Percentiles rank a stretch among this genome's conserved stretches.
phyloP scores from a whole-genome alignment of 1,140 invertebrate genomes.

The Ips typographus region DNA sequence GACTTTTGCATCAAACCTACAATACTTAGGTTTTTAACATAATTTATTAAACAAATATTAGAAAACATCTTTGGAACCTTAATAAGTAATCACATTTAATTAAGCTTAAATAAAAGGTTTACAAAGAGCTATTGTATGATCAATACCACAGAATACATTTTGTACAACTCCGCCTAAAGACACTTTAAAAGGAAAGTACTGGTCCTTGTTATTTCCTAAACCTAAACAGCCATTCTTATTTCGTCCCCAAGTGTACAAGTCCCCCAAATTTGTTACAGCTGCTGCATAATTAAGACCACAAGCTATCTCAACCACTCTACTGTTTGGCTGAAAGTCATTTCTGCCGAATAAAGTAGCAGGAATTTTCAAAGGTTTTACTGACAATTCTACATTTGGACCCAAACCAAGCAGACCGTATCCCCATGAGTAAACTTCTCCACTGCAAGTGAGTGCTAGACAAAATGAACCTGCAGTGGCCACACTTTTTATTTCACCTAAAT shows the following conservation, averaged over 20 bases:
- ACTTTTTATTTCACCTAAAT: slow-evolving; percentile 76
- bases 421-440: slow-evolving; percentile 87
- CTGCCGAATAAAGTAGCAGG: slow-evolving; percentile 80
- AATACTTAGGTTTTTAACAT: too few relatives aligned
- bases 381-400: slow-evolving; percentile 74
- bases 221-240: slow-evolving; percentile 84
- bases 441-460: slow-evolving; percentile 82
- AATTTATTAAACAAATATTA: too few relatives aligned
- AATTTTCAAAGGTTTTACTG: slow-evolving; percentile 67
- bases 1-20: too few relatives aligned
- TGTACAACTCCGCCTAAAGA: slow-evolving; percentile 72
- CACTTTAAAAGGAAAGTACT: slow-evolving; percentile 87
- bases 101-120: slow-evolving; percentile 70
- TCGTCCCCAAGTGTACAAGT: slow-evolving; percentile 88
- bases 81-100: too few relatives aligned
- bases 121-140: slow-evolving; percentile 80
- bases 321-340: slow-evolving; percentile 76
- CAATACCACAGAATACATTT: slow-evolving; percentile 76
- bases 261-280: slow-evolving; percentile 76
- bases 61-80: too few relatives aligned
- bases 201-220: slow-evolving; percentile 74
- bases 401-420: slow-evolving; percentile 89
- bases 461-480: slow-evolving; percentile 85
- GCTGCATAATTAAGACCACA: slow-evolving; percentile 78
- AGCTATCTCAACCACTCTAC: slow-evolving; percentile 65